Percentiles rank a stretch among this genome's conserved stretches.
phyloP scores from a whole-genome alignment of 2,113 vertebrate species.

The Hiodon alosoides region DNA sequence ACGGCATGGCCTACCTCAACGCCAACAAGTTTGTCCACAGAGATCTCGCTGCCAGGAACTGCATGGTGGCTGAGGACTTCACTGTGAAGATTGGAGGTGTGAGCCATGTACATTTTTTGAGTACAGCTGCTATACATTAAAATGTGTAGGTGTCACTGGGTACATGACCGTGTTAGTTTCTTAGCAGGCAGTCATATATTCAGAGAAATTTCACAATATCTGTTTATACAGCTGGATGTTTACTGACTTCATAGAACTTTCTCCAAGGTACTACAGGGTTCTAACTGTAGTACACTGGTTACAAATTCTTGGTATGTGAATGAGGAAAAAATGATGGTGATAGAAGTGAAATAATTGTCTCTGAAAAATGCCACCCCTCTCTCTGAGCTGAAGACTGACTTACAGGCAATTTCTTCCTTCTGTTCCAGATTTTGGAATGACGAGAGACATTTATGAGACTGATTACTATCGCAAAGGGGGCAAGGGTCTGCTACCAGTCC shows the following conservation, averaged over 20 bases:
- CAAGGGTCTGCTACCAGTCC: conserved; percentile 91
- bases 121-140: too few relatives aligned
- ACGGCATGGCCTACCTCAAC: conserved; percentile 97
- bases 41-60: conserved; percentile 94
- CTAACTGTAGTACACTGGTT: too few relatives aligned
- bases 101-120: conserved; percentile 19
- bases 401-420: conserved; percentile 33
- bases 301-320: too few relatives aligned
- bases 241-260: too few relatives aligned
- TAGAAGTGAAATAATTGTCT: too few relatives aligned
- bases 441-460: conserved; percentile 96
- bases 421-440: conserved; percentile 91
- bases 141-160: too few relatives aligned
- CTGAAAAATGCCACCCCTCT: background rate
- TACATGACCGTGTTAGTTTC: too few relatives aligned
- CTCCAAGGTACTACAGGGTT: too few relatives aligned
- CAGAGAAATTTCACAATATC: too few relatives aligned
- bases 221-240: too few relatives aligned
- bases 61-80: conserved; percentile 97
- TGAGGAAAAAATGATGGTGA: too few relatives aligned
- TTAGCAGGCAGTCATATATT: too few relatives aligned
- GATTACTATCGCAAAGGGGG: conserved; percentile 98
- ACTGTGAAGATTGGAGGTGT: conserved; percentile 97
- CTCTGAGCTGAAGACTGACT: background rate
- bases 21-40: conserved; percentile 98